Evolutionary conservation across 2,888 invertebrate species (phyloP), one percentile per base, ranked within the genome.

Genomic region (Sipha maydis): DNA sequence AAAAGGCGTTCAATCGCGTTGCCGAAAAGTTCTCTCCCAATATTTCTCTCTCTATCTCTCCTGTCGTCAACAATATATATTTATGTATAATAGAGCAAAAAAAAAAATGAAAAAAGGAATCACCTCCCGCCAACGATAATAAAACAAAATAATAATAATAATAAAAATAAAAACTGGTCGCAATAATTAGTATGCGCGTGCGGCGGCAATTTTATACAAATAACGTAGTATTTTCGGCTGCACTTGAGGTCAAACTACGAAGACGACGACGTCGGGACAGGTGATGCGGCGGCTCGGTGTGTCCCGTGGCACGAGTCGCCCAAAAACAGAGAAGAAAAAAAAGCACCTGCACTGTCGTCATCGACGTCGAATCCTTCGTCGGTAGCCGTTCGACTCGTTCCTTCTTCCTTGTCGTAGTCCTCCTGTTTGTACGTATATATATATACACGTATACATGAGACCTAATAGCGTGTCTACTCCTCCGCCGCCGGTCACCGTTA

Each of bases 341-440:
- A 88, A 75, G 75, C 88, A 88, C 88, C 88, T 88, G 88, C 88
- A n/a, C 21, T 54, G 19, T 54, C 78, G 34, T 67, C 75, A 41
- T 17, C 78, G 41, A 54, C 71, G 77, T 83, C 85, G 80, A 80
- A 82, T 41, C 14, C 78, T 28, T 71, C 73, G 77, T 84, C 85
- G 75, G 88, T 88, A 88, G 88, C 88, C 48, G 82, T 76, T 75
- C 86, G 86, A 86, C 86, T 88, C 80, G 88, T 88, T 88, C 80
- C 75, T 80, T 88, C 82, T 80, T 88, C 88, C 88, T 88, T 88
- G 88, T 75, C 88, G 82, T 82, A 88, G 88, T 88, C 88, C 79
- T 77, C 56, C 78, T 56, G 28, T 31, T 0, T 54, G 28, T 11
- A 48, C 2, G 14, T 48, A 48, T 48, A 48, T 14, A 14, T 14